These are phyloP conservation scores for Tortrix viridana DNA, from an alignment of 2,888 invertebrate species.

Conservation along the genomic window DNA sequence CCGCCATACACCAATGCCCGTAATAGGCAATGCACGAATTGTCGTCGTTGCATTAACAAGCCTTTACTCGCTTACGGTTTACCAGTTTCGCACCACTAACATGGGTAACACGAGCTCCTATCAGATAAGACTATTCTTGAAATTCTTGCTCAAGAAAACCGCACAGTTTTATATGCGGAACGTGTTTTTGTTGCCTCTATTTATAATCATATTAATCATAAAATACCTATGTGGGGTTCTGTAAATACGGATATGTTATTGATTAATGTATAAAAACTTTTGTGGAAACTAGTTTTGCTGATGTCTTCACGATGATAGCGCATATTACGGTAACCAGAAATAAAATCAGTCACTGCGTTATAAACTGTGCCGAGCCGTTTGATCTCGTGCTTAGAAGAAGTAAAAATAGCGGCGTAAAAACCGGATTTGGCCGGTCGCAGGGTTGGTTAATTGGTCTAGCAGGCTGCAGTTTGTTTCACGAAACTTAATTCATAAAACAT, in stretches of 20 bases:
- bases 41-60: constrained; percentile 58
- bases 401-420: constrained; percentile 12
- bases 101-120: constrained; percentile 30
- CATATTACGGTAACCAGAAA: constrained; percentile 7
- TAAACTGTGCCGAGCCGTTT: background rate
- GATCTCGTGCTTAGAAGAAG: constrained; percentile 1
- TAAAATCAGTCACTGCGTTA: constrained; percentile 9
- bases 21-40: constrained; percentile 74
- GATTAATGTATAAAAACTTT: constrained; percentile 8
- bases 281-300: constrained; percentile 12
- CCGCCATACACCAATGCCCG: constrained; percentile 57
- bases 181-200: constrained; percentile 11
- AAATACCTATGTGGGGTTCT: background rate
- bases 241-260: constrained; percentile 10
- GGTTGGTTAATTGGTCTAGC: constrained; percentile 16
- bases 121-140: constrained; percentile 21
- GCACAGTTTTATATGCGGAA: background rate
- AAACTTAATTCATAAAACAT: constrained; percentile 37
- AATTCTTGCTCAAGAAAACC: constrained; percentile 1
- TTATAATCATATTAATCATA: constrained; percentile 16
- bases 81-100: constrained; percentile 56
- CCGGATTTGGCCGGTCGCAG: constrained; percentile 9
- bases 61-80: constrained; percentile 59
- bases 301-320: constrained; percentile 11
- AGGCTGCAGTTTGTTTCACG: constrained; percentile 36